A percentile compares a stretch with the other conserved stretches of the same genome.
Evolutionary conservation across 2,797 vertebrate species (phyloP).

Genomic region (Acanthis flammea): DNA sequence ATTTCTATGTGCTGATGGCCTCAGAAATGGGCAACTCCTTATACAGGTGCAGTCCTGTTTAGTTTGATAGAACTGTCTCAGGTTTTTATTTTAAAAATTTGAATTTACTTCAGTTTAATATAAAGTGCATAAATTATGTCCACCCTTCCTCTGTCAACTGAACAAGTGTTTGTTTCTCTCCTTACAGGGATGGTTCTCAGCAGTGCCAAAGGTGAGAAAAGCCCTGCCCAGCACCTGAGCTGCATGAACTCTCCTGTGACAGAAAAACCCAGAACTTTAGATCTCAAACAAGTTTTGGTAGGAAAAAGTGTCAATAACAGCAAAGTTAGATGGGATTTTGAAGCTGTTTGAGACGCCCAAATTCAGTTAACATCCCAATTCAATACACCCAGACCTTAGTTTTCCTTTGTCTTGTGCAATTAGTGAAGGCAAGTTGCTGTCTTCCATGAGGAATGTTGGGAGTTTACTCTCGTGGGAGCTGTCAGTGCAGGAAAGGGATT

Average conservation of each 20-base stretch:
- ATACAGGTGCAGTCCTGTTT: neutral
- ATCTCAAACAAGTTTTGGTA: neutral
- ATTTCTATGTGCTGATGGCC: neutral
- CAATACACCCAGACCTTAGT: neutral
- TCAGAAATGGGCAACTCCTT: neutral
- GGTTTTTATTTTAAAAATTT: neutral
- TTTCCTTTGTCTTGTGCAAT: neutral
- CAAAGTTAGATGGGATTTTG: neutral
- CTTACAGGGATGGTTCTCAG: neutral
- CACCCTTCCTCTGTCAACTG: neutral
- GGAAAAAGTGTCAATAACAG: neutral
- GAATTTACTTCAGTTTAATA: neutral
- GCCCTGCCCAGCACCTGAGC: neutral
- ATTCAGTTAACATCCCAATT: neutral
- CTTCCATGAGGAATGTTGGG: accelerated
- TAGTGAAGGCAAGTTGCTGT: neutral
- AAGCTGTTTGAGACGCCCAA: neutral
- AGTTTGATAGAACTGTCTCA: neutral
- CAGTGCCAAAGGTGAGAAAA: neutral
- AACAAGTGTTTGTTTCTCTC: neutral
- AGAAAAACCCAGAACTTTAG: neutral
- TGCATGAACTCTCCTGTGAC: neutral
- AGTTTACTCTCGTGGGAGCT: neutral
- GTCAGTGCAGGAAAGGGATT: neutral
- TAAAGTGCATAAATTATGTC: accelerated